Conservation (phyloP, 2,113 vertebrate genomes). For the Centropus bengalensis region DNA sequence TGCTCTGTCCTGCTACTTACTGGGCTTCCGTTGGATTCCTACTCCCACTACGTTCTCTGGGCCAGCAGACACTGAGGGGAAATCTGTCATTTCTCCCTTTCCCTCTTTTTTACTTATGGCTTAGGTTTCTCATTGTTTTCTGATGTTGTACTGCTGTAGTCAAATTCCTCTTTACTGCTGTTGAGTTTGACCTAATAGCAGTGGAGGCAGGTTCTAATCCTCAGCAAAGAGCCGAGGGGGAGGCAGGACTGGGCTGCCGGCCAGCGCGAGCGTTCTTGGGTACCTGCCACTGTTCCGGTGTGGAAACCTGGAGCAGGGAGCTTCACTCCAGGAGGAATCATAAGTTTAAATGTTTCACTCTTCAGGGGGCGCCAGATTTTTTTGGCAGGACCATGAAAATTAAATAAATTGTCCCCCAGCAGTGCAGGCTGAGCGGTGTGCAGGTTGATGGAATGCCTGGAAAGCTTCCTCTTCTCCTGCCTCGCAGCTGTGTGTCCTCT, state of each 20-base stretch:
- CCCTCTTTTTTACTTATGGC: not conserved
- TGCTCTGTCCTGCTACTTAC: not conserved
- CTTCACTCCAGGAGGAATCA: not conserved
- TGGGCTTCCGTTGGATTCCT: not conserved
- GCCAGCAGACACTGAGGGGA: not conserved
- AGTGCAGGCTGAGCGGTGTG: not conserved
- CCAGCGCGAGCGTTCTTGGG: not conserved
- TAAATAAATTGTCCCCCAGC: conserved; percentile 4
- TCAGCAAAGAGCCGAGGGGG: not conserved
- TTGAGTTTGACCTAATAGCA: not conserved
- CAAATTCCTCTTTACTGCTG: not conserved
- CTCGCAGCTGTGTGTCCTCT: not conserved
- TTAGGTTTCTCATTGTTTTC: not conserved
- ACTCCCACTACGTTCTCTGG: not conserved
- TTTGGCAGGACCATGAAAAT: not conserved
- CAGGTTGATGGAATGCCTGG: not conserved
- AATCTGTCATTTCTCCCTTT: not conserved
- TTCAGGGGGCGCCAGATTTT: not conserved
- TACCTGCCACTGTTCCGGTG: not conserved
- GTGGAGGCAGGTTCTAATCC: conserved; percentile 33
- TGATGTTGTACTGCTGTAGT: not conserved
- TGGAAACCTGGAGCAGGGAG: not conserved
- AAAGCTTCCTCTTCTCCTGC: not conserved
- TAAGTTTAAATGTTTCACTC: not conserved
- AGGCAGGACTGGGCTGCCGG: not conserved